These are phyloP conservation scores for Hyles vespertilio DNA, from an alignment of 1,140 invertebrate genomes.

Conservation along the genomic window DNA sequence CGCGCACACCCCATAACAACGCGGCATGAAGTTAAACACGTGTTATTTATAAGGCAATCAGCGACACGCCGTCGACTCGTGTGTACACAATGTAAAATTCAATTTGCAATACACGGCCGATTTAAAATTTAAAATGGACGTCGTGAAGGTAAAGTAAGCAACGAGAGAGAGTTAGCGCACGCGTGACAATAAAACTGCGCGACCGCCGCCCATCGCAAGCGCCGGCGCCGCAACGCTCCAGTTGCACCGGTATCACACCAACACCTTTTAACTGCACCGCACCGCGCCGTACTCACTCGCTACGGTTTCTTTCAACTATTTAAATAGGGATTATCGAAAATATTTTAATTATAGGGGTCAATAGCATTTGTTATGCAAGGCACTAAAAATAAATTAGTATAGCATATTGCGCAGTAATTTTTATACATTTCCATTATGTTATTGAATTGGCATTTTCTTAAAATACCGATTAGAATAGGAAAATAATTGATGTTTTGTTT, in stretches of 20 bases:
- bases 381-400: too few relatives aligned
- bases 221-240: slow-evolving; percentile 62
- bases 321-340: neutral
- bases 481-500: too few relatives aligned
- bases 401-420: too few relatives aligned
- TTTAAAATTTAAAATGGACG: slow-evolving; percentile 57
- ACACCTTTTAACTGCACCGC: neutral
- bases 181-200: slow-evolving; percentile 48
- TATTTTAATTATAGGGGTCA: neutral
- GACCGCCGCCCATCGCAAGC: slow-evolving; percentile 27
- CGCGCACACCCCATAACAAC: slow-evolving; percentile 2
- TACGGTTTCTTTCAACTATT: neutral
- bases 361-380: too few relatives aligned
- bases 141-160: slow-evolving; percentile 44
- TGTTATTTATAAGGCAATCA: slow-evolving; percentile 21
- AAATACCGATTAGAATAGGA: too few relatives aligned
- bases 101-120: slow-evolving; percentile 31
- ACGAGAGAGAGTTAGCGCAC: slow-evolving; percentile 17
- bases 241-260: slow-evolving; percentile 32
- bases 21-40: slow-evolving; percentile 7
- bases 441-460: too few relatives aligned
- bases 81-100: slow-evolving; percentile 22
- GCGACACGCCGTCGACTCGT: slow-evolving; percentile 9
- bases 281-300: neutral
- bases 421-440: too few relatives aligned